Percentiles rank a stretch among this genome's conserved stretches.
These are phyloP conservation scores for Coccyzus lansbergi DNA, from an alignment of 2,797 vertebrate species.

Conservation along the genomic window DNA sequence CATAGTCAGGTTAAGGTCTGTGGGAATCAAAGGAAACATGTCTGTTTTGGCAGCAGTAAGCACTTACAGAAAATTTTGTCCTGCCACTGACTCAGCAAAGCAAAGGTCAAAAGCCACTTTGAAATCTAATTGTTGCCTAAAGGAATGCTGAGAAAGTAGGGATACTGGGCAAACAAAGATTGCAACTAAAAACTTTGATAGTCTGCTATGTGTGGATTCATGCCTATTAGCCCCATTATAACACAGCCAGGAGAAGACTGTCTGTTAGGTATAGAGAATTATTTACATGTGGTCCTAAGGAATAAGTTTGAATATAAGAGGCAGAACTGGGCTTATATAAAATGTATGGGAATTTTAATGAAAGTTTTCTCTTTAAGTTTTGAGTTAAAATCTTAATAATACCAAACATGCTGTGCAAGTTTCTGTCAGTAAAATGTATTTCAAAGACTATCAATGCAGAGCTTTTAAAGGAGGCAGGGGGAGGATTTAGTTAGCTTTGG, in stretches of 20 bases:
- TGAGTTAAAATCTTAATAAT: not conserved
- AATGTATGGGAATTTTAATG: not conserved
- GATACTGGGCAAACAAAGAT: not conserved
- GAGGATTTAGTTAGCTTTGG: not conserved
- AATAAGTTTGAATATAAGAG: not conserved
- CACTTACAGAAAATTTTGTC: not conserved
- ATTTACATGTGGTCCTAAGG: not conserved
- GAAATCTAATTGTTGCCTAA: not conserved
- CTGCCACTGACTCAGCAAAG: not conserved
- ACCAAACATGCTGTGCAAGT: not conserved
- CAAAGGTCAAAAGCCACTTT: not conserved
- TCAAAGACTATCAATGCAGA: not conserved
- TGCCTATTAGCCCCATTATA: not conserved
- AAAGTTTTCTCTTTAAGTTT: not conserved
- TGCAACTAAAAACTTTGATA: not conserved
- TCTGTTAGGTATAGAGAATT: not conserved
- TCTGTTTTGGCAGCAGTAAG: not conserved
- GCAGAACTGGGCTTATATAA: not conserved
- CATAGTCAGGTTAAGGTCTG: not conserved
- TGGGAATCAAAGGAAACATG: not conserved
- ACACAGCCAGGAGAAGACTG: not conserved
- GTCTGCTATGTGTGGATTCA: not conserved
- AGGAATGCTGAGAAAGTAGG: not conserved
- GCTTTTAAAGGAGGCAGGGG: not conserved
- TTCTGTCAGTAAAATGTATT: not conserved